Evolutionary conservation across 2,113 vertebrate species (phyloP).

Genomic region (Myiozetetes cayanensis): DNA sequence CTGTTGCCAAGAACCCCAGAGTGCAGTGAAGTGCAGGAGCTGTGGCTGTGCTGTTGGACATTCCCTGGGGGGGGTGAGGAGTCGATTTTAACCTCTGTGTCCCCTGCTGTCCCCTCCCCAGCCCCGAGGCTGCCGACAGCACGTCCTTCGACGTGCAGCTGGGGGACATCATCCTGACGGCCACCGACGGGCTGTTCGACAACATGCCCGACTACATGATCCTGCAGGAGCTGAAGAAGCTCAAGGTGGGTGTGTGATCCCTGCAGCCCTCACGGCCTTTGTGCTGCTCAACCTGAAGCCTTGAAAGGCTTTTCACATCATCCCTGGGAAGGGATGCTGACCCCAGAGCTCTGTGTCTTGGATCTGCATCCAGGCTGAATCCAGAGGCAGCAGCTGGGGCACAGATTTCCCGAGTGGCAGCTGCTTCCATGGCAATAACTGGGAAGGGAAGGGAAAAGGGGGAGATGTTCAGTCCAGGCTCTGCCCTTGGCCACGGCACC

Average conservation of each 20-base stretch:
- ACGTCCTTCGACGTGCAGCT: constrained; percentile 97
- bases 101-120: constrained; percentile 59
- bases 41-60: background rate
- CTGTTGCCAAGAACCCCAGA: background rate
- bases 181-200: constrained; percentile 96
- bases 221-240: constrained; percentile 95
- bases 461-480: background rate
- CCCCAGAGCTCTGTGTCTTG: background rate
- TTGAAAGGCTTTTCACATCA: background rate
- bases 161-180: constrained; percentile 96
- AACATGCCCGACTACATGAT: constrained; percentile 99
- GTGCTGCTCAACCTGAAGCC: rapidly evolving
- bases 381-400: background rate
- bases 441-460: background rate
- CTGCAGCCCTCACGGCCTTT: rapidly evolving
- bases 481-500: background rate
- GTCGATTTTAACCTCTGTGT: background rate
- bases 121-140: constrained; percentile 94
- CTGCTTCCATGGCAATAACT: background rate
- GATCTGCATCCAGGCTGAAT: background rate
- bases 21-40: background rate
- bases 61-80: background rate
- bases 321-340: rapidly evolving
- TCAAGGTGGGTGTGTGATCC: constrained; percentile 80
- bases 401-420: background rate